Base-by-base conservation (phyloP, 2,888 invertebrate species). In the Mythimna albipuncta region DNA sequence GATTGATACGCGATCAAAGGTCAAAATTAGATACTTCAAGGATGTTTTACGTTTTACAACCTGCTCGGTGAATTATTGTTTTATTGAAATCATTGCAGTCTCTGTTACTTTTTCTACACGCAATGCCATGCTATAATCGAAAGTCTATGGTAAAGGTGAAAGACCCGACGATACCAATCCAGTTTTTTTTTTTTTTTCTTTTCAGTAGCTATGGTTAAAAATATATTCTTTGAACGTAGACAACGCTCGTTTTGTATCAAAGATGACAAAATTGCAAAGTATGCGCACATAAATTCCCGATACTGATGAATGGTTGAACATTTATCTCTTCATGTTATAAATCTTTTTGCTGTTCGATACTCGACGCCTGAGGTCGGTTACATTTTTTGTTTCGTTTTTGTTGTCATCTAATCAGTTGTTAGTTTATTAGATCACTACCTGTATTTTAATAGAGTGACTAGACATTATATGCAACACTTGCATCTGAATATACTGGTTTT, bases 131-230 rank as follows among this genome's bases (percentile, higher is more conserved):
- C 59, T 44, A 41, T 64, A 35, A 64, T 66, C 55, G 21, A 69
- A 67, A 47, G 64, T 70, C 50, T 83, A 80, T 65, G 67, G 63
- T 61, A 54, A 76, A 77, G 81, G 81, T 82, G 81, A 82, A 82
- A 81, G 84, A 84, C 84, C 81, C 32, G 59, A 55, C 38, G 50
- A 61, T 70, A 66, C 11, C 35, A 68, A 73, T 61, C 66, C 35
- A 54, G 50, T 77, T 64, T 70, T 62, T 47, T 26, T 70, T 62
- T 47, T 26, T 26, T 9, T 52, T 44, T 70, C 0, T 44, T 26
- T 19, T 61, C 21, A 5, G 11, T 77, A 26, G 32, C 59, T 26
- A 32, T 69, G 26, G 59, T 13, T 19, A 19, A 65, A 70, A 82
- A 73, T 69, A 58, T 69, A 47, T 61, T 67, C 9, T 41, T 59